These are phyloP conservation scores for Perca fluviatilis DNA, from an alignment of 2,113 vertebrate genomes.

Conservation along the genomic window DNA sequence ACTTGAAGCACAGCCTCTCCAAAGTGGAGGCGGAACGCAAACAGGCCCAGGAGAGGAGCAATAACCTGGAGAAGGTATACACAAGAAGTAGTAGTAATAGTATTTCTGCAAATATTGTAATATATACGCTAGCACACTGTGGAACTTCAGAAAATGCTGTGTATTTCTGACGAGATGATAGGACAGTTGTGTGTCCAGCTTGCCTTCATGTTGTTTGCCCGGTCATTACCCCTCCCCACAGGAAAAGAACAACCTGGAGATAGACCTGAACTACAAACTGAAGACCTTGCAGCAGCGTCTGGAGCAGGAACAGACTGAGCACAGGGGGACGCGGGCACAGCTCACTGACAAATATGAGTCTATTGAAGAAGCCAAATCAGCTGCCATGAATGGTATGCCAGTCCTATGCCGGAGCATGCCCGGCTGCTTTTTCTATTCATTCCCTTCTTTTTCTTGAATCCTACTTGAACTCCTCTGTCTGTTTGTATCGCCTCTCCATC, in stretches of 20 bases:
- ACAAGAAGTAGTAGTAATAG: neutral
- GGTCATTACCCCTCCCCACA: slow-evolving; percentile 55
- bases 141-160: neutral
- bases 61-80: slow-evolving; percentile 94
- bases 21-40: slow-evolving; percentile 94
- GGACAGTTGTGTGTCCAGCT: neutral
- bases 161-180: neutral
- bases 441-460: neutral
- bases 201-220: slow-evolving; percentile 2
- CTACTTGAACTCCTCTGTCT: neutral
- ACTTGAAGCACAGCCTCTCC: slow-evolving; percentile 90
- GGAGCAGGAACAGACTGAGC: slow-evolving; percentile 96
- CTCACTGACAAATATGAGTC: slow-evolving; percentile 98
- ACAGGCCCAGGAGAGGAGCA: slow-evolving; percentile 93
- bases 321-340: slow-evolving; percentile 93
- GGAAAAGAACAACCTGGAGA: slow-evolving; percentile 99
- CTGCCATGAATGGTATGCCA: slow-evolving; percentile 93
- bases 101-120: neutral
- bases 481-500: neutral
- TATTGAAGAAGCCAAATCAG: slow-evolving; percentile 96
- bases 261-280: slow-evolving; percentile 97
- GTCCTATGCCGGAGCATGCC: slow-evolving; percentile 27
- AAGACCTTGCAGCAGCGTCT: slow-evolving; percentile 95
- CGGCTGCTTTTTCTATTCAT: neutral
- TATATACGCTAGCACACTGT: neutral